Conservation (phyloP, 2,888 invertebrate species). For the Xestia xanthographa region DNA sequence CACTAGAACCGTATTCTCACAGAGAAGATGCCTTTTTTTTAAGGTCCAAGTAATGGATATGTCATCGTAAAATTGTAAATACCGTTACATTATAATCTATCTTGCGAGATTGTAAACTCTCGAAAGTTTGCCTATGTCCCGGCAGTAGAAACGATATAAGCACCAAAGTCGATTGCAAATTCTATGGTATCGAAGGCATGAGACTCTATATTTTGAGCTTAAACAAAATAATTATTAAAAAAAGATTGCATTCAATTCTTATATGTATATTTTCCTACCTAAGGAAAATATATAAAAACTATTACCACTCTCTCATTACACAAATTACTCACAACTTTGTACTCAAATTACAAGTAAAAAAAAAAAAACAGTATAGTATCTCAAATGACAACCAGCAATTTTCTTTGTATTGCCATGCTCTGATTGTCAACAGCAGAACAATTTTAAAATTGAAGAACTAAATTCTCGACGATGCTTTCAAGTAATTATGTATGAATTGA, state of each 20-base stretch:
- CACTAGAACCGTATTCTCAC: background rate
- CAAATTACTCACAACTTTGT: constrained; percentile 48
- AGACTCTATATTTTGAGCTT: background rate
- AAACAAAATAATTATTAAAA: background rate
- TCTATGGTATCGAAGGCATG: background rate
- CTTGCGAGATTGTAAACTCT: too few relatives aligned
- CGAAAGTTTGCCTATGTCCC: background rate
- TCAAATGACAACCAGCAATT: constrained; percentile 63
- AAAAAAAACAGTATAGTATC: constrained; percentile 26
- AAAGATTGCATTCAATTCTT: background rate
- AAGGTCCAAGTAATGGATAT: background rate
- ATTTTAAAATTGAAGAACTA: constrained; percentile 44
- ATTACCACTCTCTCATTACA: constrained; percentile 23
- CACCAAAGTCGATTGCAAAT: background rate
- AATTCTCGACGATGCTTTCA: constrained; percentile 51
- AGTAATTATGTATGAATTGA: constrained; percentile 50
- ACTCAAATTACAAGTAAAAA: constrained; percentile 52
- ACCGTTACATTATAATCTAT: too few relatives aligned
- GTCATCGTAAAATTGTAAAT: too few relatives aligned
- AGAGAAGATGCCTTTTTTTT: background rate
- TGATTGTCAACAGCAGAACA: constrained; percentile 47
- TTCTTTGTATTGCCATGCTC: constrained; percentile 54
- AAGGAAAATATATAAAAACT: background rate
- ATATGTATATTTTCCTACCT: too few relatives aligned
- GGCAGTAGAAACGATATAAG: background rate